Base-by-base conservation (phyloP, 2,797 vertebrate genomes). In the Loris lydekkerianus region DNA sequence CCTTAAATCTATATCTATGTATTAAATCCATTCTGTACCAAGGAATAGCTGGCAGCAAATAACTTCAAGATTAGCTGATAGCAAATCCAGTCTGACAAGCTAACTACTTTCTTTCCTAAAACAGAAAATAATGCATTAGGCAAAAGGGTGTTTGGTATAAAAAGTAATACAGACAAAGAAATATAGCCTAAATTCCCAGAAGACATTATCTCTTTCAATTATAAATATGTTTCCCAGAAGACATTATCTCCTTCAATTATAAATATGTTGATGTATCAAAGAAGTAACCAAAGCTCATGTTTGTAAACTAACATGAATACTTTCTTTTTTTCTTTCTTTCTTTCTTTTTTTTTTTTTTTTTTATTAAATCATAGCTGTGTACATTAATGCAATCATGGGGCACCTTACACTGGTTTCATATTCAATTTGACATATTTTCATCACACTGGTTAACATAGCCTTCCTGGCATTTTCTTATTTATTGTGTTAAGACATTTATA, bases 81-180 rank as follows among this genome's bases (percentile, higher is more conserved):
- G 31, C 25, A 60, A 96, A 81, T 25, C 25, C 31, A 84, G 7
- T 94, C 56, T 72, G 86, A 72, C 40, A 86, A 93, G 27, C 23
- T 93, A 89, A 86, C 65, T 87, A 43, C 49, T 91, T 97, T 73
- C 43, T 91, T 89, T 91, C 43, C 83, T 80, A 86, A 96, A 86
- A 91, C 56, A 60, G 80, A 88, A 91, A 85, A 91, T 75, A 93
- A 81, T 61, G 5, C 15, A 73, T 58, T 61, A 61, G 13, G 20
- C 81, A 77, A 95, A 89, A 85, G 81, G 72, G 14, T 58, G 75
- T 92, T 95, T 76, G 23, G 11, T 67, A 53, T 95, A 88, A 96
- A 93, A 83, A 93, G 18, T 86, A 95, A 96, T 85, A 80, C 21
- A 78, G 73, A 83, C 34, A 63, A 61, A 46, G 43, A 93, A 94